phyloP scores from a whole-genome alignment of 1,140 invertebrate species.

The Solenopsis invicta region DNA sequence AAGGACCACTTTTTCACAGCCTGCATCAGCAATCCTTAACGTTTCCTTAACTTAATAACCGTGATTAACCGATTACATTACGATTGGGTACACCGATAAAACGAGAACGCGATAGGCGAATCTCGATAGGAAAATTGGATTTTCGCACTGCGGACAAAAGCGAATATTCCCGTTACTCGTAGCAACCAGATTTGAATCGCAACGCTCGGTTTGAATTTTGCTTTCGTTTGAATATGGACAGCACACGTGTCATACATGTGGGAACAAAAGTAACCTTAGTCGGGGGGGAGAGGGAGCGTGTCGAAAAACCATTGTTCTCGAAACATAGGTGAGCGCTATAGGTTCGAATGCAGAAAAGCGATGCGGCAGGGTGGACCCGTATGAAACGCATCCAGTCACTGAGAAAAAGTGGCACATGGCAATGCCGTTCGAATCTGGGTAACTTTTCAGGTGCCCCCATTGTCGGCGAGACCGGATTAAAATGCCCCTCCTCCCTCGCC shows the following conservation, averaged over 20 bases:
- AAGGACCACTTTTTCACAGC: not conserved
- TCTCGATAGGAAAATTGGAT: conserved; percentile 13
- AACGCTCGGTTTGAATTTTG: too few relatives aligned
- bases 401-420: conserved; percentile 82
- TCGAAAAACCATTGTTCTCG: conserved; percentile 26
- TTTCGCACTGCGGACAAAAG: not conserved
- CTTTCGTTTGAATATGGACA: too few relatives aligned
- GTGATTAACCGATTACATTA: not conserved
- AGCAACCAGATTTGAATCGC: too few relatives aligned
- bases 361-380: not conserved
- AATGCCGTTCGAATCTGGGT: conserved; percentile 75
- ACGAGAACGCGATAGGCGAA: not conserved
- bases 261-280: not conserved
- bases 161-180: not conserved
- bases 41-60: not conserved
- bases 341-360: conserved; percentile 1
- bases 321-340: conserved; percentile 9
- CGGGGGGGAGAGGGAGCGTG: not conserved
- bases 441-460: conserved; percentile 80
- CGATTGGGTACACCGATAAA: not conserved
- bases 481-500: conserved; percentile 71
- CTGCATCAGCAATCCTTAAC: not conserved
- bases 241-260: conserved; percentile 31
- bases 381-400: too few relatives aligned
- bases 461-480: conserved; percentile 81